Evolutionary conservation across 2,113 vertebrate species (phyloP), one percentile per base, ranked within the genome.

Genomic region (Alectura lathami): DNA sequence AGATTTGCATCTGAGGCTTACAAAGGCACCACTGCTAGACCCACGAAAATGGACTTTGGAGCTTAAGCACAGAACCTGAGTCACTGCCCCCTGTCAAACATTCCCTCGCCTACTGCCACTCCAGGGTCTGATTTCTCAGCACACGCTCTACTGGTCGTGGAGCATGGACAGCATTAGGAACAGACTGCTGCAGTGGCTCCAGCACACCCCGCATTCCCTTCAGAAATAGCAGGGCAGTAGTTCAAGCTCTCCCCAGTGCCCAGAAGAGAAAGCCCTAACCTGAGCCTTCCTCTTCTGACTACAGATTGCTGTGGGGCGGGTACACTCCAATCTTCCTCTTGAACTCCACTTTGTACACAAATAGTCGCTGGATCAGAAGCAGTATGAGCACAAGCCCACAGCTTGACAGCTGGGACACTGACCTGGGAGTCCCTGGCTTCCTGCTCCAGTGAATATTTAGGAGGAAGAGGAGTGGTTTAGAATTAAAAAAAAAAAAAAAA

Each of bases 361-460:
- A 87, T 86, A 92, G 75, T 93, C 83, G 87, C 91, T 82, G 86
- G 74, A 51, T 45, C 92, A 93, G 77, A 79, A 70, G 75, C 59
- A 77, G 53, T 13, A 30, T 0, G 1, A 82, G 36, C 59, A 78
- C 38, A 48, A 38, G 23, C 30, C 64, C 50, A 17, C 54, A 63
- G 90, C 72, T 13, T 30, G 36, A 40, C 10, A 78, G 78, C 26
- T 24, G 81, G 48, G 70, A 72, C 14, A 15, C 20, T n/a, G 34
- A 47, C 43, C 9, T 15, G 38, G 24, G 70, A 63, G 40, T 29
- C 42, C 57, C 24, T 36, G 36, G 26, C 30, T 62, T 69, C 60
- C 77, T 84, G 80, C 47, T 92, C 47, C 83, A 93, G 94, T 76
- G 74, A 94, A 45, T 93, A 92, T 84, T 91, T 32, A 91, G 62